Conservation (phyloP, 2,797 vertebrate species). For the Artibeus lituratus region DNA sequence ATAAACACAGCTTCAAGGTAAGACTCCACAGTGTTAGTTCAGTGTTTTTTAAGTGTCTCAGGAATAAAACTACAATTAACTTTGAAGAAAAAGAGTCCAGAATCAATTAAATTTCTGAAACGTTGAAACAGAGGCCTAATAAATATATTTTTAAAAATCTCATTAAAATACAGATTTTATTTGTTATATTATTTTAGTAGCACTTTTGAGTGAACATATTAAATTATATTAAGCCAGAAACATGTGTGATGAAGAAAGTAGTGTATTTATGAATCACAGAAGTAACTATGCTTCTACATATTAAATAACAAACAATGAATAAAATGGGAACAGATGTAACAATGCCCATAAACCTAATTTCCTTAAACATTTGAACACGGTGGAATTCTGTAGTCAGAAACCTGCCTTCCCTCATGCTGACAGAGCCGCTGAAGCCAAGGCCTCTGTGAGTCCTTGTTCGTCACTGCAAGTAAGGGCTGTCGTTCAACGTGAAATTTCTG, state of each 20-base stretch:
- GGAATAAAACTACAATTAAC: neutral
- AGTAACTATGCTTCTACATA: neutral
- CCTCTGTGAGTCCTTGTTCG: neutral
- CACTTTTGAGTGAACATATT: neutral
- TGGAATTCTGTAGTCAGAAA: neutral
- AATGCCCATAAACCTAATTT: neutral
- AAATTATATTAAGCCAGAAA: neutral
- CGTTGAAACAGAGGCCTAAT: neutral
- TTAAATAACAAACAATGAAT: neutral
- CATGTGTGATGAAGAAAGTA: neutral
- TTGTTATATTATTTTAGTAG: neutral
- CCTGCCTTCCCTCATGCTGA: fast-evolving
- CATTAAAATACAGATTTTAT: neutral
- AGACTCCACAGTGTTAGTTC: neutral
- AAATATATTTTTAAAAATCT: neutral
- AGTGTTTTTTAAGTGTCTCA: neutral
- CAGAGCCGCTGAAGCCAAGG: neutral
- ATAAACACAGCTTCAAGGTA: neutral
- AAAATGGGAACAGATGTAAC: neutral
- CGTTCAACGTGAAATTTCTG: neutral
- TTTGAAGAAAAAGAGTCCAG: neutral
- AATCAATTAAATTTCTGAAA: neutral
- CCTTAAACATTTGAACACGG: neutral
- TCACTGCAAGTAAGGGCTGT: neutral
- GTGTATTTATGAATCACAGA: neutral